Evolutionary conservation across 2,113 vertebrate genomes (phyloP), one percentile per base, ranked within the genome.

Genomic region (Actinemys pallida): DNA sequence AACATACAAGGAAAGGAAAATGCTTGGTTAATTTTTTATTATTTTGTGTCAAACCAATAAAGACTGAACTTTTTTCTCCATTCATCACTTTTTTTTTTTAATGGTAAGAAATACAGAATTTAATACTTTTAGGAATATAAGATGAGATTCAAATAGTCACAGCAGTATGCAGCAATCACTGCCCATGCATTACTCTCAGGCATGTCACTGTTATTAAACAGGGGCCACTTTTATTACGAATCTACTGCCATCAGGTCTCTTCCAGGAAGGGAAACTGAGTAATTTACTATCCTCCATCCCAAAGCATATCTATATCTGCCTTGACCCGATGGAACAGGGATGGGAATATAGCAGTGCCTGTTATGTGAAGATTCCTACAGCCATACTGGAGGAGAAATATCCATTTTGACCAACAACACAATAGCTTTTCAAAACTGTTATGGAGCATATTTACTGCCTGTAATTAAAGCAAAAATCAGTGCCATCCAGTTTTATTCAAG

Each of bases 371-470:
- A 81, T 59, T 95, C 54, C 85, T 53, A 81, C 42, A 88, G 59
- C 25, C 10, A 49, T 83, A 39, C 0, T 12, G 35, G 29, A 24
- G 24, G 92, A 22, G 56, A 80, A 91, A 56, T 88, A 24, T 11
- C 27, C 39, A 22, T 65, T 93, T 92, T 95, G 54, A 72, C 75
- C 86, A 92, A 50, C 29, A 59, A 31, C 1, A 42, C 52, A 85
- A 47, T 91, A 93, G 78, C 57, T 81, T 72, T 92, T 88, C 84
- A 91, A 90, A 83, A 90, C 79, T 87, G 85, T 93, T 97, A 95
- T 95, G 95, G 88, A 94, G 98, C 93, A 59, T 97, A 97, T 88
- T 96, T 97, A 94, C 97, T 97, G 79, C 96, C 97, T 96, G 49
- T 86, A 95, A 87, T 94, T 95, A 96, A 95, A 95, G 69, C 91